Percentiles rank a stretch among this genome's conserved stretches.
These are phyloP conservation scores for Fragum whitleyi DNA, from an alignment of 2,888 invertebrate genomes.

Conservation along the genomic window DNA sequence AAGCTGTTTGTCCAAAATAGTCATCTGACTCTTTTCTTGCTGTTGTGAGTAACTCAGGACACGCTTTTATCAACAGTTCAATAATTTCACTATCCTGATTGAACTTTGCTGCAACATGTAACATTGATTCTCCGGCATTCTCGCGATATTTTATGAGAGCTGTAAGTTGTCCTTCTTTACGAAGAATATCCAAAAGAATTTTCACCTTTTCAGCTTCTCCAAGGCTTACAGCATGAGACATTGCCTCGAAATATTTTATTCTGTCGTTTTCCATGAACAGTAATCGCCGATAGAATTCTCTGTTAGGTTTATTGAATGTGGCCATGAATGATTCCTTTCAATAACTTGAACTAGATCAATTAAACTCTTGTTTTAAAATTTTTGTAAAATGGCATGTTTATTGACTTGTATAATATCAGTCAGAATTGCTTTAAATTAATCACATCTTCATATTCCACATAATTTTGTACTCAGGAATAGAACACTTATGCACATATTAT, in stretches of 20 bases:
- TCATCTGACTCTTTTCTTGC: conserved; percentile 62
- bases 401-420: too few relatives aligned
- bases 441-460: too few relatives aligned
- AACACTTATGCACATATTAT: too few relatives aligned
- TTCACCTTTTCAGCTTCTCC: conserved; percentile 51
- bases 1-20: conserved; percentile 67
- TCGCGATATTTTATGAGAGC: conserved; percentile 46
- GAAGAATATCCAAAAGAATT: conserved; percentile 51
- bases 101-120: conserved; percentile 69
- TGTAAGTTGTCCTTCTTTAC: conserved; percentile 44
- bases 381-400: too few relatives aligned
- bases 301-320: conserved; percentile 51
- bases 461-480: too few relatives aligned
- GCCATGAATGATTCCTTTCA: conserved; percentile 36
- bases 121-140: conserved; percentile 64
- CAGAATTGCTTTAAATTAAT: too few relatives aligned
- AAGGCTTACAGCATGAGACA: conserved; percentile 46
- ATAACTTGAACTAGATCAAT: background rate
- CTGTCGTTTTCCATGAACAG: conserved; percentile 50
- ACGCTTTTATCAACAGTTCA: conserved; percentile 49
- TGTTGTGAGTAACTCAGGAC: conserved; percentile 62
- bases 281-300: conserved; percentile 53
- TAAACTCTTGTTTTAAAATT: conserved; percentile 10
- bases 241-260: conserved; percentile 46
- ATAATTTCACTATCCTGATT: conserved; percentile 64